Percentiles rank a stretch among this genome's conserved stretches.
Conservation (phyloP, 2,113 vertebrate species). For the Actenoides lindsayi region DNA sequence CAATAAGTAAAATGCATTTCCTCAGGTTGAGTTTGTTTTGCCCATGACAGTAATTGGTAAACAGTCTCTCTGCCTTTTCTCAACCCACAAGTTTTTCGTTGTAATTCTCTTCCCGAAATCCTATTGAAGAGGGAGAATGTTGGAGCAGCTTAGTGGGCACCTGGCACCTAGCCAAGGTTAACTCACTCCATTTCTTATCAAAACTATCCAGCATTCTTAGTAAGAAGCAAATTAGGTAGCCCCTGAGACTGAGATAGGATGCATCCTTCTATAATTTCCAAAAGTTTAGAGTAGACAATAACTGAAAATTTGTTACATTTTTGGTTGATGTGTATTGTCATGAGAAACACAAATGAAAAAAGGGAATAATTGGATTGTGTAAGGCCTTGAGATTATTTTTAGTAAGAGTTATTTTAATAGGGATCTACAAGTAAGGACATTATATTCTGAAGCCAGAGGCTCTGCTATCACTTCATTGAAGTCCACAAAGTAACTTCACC, state of each 20-base stretch:
- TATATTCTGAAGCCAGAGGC: not conserved
- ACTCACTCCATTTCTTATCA: not conserved
- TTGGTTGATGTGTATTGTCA: fast-evolving
- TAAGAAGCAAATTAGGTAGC: not conserved
- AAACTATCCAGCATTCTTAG: not conserved
- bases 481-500: not conserved
- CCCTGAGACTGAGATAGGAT: not conserved
- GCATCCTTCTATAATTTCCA: not conserved
- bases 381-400: not conserved
- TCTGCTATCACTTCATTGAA: not conserved
- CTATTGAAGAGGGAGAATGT: not conserved
- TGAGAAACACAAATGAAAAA: not conserved
- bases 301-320: not conserved
- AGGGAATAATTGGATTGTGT: not conserved
- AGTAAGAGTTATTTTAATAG: not conserved
- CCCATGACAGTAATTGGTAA: fast-evolving
- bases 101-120: not conserved
- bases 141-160: not conserved
- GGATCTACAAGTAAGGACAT: not conserved
- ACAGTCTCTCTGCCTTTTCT: too few species aligned
- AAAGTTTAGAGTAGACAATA: not conserved
- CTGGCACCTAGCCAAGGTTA: not conserved
- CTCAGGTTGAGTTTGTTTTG: not conserved
- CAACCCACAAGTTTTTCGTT: too few species aligned
- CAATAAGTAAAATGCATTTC: not conserved